Conservation (phyloP, 2,888 invertebrate genomes). For the Chymomyza fuscimana region DNA sequence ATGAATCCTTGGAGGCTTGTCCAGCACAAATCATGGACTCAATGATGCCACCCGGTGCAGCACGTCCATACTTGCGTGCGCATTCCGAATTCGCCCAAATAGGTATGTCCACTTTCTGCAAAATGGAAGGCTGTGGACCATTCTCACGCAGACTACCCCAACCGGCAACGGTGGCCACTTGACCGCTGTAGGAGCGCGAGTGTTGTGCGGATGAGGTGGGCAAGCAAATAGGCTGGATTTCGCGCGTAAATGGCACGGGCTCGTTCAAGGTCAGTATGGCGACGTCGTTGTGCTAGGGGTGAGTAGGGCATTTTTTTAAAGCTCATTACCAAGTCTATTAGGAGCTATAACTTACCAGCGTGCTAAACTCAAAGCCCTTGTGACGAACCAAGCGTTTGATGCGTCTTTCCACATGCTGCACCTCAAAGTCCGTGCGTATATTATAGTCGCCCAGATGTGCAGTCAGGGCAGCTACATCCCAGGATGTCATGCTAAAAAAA, state of each 20-base stretch:
- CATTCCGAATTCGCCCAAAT: conserved; percentile 91
- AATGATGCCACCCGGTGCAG: conserved; percentile 93
- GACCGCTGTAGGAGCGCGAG: conserved; percentile 84
- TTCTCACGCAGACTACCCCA: conserved; percentile 88
- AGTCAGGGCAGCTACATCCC: conserved; percentile 91
- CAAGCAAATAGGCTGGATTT: conserved; percentile 89
- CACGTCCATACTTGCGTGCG: conserved; percentile 88
- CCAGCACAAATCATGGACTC: conserved; percentile 94
- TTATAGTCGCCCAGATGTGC: conserved; percentile 91
- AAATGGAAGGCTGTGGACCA: conserved; percentile 89
- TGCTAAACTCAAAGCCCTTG: conserved; percentile 90
- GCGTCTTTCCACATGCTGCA: conserved; percentile 87
- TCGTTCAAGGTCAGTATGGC: conserved; percentile 89
- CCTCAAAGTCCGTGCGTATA: conserved; percentile 87
- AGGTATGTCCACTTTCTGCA: conserved; percentile 91
- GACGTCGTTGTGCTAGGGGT: conserved; percentile 88
- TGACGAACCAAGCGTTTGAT: conserved; percentile 92
- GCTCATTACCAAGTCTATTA: too few species aligned
- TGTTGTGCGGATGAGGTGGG: conserved; percentile 81
- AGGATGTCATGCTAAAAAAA: conserved; percentile 88
- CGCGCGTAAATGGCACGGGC: conserved; percentile 86
- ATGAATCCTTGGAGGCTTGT: conserved; percentile 90
- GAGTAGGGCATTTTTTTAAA: background rate
- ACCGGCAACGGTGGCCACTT: conserved; percentile 89
- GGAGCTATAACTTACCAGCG: conserved; percentile 82